Evolutionary conservation across 2,888 invertebrate species (phyloP), one percentile per base, ranked within the genome.

Genomic region (Teleiodes luculella): DNA sequence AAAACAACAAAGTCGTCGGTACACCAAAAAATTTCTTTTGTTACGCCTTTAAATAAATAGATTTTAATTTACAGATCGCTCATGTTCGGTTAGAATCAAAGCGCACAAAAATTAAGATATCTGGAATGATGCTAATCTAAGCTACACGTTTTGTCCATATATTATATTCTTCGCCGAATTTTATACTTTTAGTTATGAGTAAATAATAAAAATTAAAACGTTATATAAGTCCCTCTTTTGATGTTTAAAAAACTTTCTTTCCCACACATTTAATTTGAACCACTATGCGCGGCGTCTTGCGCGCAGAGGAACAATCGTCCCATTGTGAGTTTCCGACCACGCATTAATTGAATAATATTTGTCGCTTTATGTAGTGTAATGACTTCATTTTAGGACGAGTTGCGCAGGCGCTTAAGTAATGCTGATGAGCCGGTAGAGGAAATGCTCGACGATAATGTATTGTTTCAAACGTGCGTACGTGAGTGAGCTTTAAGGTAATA

Each of bases 291-390:
- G 55, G 57, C 56, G 59, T 61, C 63, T 62, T 65, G 67, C 67
- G 61, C 62, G 56, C 64, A 58, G 58, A 57, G 57, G 68, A 77
- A 80, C 78, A 78, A 79, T 77, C 70, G 72, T 48, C 53, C 74
- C 72, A 79, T 80, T 80, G 80, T 80, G 68, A 75, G 66, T 66
- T 68, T 65, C 65, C 67, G 62, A 66, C 66, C 75, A 68, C 68
- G 74, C 78, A 78, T 80, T 76, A 72, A 79, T 79, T 78, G 74
- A 74, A 72, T 77, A 73, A 71, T 72, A 71, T 68, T 70, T 68
- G 66, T 72, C 70, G 64, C 72, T 72, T 68, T 64, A 69, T 24
- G 11, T 35, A n/a, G n/a, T 67, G 64, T 74, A 74, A 80, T 80
- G 76, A 72, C 76, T 78, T 79, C 70, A 80, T 78, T 78, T 68